A percentile compares a stretch with the other conserved stretches of the same genome.
phyloP scores from a whole-genome alignment of 2,113 vertebrate species.

The Pluvialis apricaria region DNA sequence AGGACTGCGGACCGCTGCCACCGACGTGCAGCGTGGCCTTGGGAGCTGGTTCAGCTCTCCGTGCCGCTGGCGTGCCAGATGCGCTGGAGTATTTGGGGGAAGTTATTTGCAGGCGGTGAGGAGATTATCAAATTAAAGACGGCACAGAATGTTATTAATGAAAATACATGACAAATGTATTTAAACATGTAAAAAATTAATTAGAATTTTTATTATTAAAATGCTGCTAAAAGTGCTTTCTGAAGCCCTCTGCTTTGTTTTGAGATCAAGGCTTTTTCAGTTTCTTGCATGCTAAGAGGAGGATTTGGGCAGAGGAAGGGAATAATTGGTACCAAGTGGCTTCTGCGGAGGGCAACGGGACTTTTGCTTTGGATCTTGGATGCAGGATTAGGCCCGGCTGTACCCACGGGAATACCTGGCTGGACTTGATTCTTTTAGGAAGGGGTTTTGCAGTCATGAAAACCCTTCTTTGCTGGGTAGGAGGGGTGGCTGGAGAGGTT shows the following conservation, averaged over 20 bases:
- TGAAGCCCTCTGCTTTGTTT: slow-evolving; percentile 4
- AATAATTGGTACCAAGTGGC: not conserved
- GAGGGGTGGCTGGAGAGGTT: not conserved
- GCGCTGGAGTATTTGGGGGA: not conserved
- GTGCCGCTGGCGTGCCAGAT: not conserved
- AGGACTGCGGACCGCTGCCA: fast-evolving
- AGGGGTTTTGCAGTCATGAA: not conserved
- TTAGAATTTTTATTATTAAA: slow-evolving; percentile 40
- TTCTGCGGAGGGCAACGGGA: not conserved
- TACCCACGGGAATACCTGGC: not conserved
- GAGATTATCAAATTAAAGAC: not conserved
- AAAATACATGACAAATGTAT: slow-evolving; percentile 20
- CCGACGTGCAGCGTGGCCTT: fast-evolving
- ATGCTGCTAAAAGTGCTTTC: not conserved
- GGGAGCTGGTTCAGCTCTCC: not conserved
- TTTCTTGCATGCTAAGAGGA: not conserved
- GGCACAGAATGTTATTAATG: not conserved
- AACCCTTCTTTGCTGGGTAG: not conserved
- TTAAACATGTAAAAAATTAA: slow-evolving; percentile 45
- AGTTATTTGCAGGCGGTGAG: not conserved
- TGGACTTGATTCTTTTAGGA: not conserved
- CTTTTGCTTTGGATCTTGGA: not conserved
- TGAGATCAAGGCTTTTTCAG: not conserved
- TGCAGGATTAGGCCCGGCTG: not conserved
- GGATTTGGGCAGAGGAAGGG: not conserved